phyloP scores from a whole-genome alignment of 2,888 invertebrate genomes.

The Ormia ochracea region DNA sequence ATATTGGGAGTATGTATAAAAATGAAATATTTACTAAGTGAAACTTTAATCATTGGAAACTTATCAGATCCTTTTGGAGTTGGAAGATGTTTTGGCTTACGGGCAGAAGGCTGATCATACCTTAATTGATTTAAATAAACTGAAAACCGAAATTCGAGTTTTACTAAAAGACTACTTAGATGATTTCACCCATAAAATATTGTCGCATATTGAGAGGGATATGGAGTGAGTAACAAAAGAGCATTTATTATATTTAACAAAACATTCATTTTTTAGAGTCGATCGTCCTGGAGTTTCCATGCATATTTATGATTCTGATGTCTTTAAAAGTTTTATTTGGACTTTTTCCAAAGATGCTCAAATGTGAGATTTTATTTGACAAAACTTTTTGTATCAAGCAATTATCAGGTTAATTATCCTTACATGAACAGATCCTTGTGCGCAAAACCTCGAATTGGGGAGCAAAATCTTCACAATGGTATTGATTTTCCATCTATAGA shows the following conservation, averaged over 20 bases:
- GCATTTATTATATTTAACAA: neutral
- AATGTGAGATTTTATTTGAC: slow-evolving; percentile 65
- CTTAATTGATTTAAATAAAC: slow-evolving; percentile 69
- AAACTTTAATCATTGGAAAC: neutral
- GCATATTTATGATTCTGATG: slow-evolving; percentile 73
- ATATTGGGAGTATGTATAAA: slow-evolving; percentile 72
- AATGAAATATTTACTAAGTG: neutral
- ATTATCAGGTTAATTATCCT: too few species aligned
- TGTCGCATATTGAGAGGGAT: slow-evolving; percentile 76
- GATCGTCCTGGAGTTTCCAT: slow-evolving; percentile 73
- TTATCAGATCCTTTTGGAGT: slow-evolving; percentile 73
- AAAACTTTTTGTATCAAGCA: neutral
- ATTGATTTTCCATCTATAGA: slow-evolving; percentile 77
- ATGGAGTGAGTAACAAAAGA: slow-evolving; percentile 73
- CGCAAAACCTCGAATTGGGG: slow-evolving; percentile 73
- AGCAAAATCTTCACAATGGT: slow-evolving; percentile 73
- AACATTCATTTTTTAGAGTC: slow-evolving; percentile 66
- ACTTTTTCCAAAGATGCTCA: slow-evolving; percentile 74
- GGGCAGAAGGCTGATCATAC: slow-evolving; percentile 66
- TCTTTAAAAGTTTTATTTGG: slow-evolving; percentile 75
- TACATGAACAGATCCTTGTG: slow-evolving; percentile 67
- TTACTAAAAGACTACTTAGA: slow-evolving; percentile 73
- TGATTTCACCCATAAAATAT: slow-evolving; percentile 75
- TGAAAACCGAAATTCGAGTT: slow-evolving; percentile 74
- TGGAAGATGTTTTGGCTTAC: slow-evolving; percentile 71